phyloP scores from a whole-genome alignment of 2,888 invertebrate genomes.

The Pachydiplax longipennis region DNA sequence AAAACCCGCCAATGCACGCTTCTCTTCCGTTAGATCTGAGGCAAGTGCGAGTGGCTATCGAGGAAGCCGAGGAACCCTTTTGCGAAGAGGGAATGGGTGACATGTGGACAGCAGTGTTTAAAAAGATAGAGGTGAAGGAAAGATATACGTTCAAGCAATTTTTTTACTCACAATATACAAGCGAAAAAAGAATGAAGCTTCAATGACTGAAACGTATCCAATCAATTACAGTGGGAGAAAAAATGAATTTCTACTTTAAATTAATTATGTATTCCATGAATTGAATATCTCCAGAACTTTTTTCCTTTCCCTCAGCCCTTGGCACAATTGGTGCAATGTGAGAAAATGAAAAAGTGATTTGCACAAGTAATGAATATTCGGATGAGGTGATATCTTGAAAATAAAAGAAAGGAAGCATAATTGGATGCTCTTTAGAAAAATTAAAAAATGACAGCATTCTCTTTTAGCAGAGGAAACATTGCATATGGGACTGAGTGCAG shows the following conservation, averaged over 20 bases:
- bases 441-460: neutral
- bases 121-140: constrained; percentile 9
- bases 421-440: neutral
- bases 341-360: constrained; percentile 20
- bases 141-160: constrained; percentile 25
- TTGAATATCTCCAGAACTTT: constrained; percentile 9
- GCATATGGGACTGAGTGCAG: constrained; percentile 34
- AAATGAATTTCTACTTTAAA: constrained; percentile 14
- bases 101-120: constrained; percentile 18
- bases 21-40: constrained; percentile 28
- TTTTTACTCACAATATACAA: constrained; percentile 18
- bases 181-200: neutral
- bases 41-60: constrained; percentile 35
- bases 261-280: constrained; percentile 28
- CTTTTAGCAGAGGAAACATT: neutral
- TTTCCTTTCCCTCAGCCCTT: constrained; percentile 30
- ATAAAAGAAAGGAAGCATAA: neutral
- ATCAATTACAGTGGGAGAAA: neutral
- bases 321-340: neutral
- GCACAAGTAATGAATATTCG: constrained; percentile 6
- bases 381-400: constrained; percentile 21
- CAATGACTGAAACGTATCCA: constrained; percentile 35
- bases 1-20: constrained; percentile 20
- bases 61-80: constrained; percentile 20
- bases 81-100: constrained; percentile 30